Evolutionary conservation across 2,888 invertebrate species (phyloP), one percentile per base, ranked within the genome.

Genomic region (Agonum fuliginosum): DNA sequence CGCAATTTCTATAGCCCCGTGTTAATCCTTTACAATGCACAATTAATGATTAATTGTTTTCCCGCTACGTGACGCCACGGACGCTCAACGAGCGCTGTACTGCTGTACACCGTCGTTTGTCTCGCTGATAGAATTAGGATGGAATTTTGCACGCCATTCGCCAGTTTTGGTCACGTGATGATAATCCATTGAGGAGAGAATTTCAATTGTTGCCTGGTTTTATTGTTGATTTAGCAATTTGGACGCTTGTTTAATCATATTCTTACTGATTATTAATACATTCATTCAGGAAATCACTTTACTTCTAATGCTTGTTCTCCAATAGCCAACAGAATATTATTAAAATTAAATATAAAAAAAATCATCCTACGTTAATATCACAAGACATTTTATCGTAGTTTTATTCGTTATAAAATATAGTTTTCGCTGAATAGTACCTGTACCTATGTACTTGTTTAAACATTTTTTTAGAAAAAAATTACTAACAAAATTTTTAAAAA

Each of bases 31-130:
- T 54, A 24, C 41, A 73, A 73, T 37, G 58, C 20, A 24, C 73
- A 54, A 73, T 73, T 73, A 73, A 73, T 73, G 73, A 73, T 73
- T 73, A 73, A 73, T 73, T 41, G 58, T 58, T 67, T n/a, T 3
- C n/a, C 5, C 43, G 43, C 14, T n/a, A 19, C 41, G 67, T 20
- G 20, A 14, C 58, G 20, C n/a, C 58, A 20, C 22, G 54, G 54
- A 20, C 54, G 54, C 54, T 24, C 20, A 54, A 27, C 48, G 71
- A 24, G 41, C 22, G 27, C 24, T 12, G 70, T 27, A 24, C 37
- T 43, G 17, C 8, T 8, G 34, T 34, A 19, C 65, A 65, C 14
- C 46, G 46, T 6, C 46, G 12, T 46, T 46, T 46, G 46, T 46
- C 12, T 17, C 54, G 27, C 67, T 67, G 67, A 67, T 67, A 67